Conservation (phyloP, 2,888 invertebrate genomes). For the Rhagonycha fulva region DNA sequence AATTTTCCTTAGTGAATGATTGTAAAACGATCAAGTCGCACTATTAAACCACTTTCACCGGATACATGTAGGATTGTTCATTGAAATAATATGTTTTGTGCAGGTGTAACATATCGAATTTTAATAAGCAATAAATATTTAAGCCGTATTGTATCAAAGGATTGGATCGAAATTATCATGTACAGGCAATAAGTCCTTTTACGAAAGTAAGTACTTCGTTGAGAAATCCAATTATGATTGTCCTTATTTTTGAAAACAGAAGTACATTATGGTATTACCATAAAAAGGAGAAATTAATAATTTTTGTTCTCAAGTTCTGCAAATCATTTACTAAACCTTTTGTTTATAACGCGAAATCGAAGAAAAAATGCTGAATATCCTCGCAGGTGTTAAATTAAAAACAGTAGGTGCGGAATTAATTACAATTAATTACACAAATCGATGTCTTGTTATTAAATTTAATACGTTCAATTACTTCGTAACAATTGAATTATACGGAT, state of each 20-base stretch:
- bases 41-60: conserved; percentile 7
- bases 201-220: neutral
- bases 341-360: too few species aligned
- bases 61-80: conserved; percentile 8
- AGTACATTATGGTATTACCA: neutral
- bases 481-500: neutral
- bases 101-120: neutral
- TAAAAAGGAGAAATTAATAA: neutral
- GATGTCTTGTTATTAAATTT: neutral
- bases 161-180: neutral
- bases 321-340: too few species aligned
- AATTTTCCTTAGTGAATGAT: neutral
- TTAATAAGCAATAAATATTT: neutral
- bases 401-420: neutral
- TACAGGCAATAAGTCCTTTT: neutral
- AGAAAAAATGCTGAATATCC: neutral
- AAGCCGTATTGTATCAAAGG: neutral
- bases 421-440: neutral
- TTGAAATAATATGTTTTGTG: neutral
- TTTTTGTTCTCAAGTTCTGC: neutral
- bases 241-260: neutral
- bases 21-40: neutral
- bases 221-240: neutral
- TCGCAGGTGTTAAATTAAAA: neutral
- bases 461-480: neutral